Conservation (phyloP, 2,888 invertebrate genomes). For the Trissolcus brochymenae region DNA sequence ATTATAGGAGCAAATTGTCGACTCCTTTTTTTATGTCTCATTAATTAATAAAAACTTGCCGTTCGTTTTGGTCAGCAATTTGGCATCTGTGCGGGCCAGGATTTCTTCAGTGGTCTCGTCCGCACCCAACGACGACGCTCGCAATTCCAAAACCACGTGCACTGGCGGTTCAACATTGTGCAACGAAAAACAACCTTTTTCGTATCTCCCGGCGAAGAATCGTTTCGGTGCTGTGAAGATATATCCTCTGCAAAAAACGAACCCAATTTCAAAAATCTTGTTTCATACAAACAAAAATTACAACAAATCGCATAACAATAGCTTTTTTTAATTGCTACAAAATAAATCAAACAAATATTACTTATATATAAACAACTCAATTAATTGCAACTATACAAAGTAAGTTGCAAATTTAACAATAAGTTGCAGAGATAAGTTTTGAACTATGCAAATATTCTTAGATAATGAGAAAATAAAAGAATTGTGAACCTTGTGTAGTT, state of each 20-base stretch:
- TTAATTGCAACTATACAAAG: neutral
- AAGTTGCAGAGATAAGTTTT: neutral
- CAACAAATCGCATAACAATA: neutral
- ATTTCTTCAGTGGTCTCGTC: conserved; percentile 63
- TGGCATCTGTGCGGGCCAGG: conserved; percentile 62
- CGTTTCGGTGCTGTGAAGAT: conserved; percentile 71
- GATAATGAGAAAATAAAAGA: neutral
- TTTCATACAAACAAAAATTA: too few species aligned
- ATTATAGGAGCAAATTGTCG: neutral
- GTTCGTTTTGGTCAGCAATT: conserved; percentile 44
- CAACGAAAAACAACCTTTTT: conserved; percentile 70
- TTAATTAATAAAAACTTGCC: conserved; percentile 59
- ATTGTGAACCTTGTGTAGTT: conserved; percentile 41
- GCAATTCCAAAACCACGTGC: conserved; percentile 67
- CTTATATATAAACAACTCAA: neutral
- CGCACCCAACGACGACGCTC: conserved; percentile 59
- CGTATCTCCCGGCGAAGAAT: conserved; percentile 70
- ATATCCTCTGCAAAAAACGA: conserved; percentile 66
- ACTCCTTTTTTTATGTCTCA: neutral
- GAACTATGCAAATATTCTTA: too few species aligned
- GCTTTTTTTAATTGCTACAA: neutral
- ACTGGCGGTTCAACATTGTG: conserved; percentile 73
- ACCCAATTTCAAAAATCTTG: too few species aligned
- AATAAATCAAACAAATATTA: neutral
- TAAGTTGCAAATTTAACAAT: neutral